Evolutionary conservation across 2,113 vertebrate species (phyloP).

Genomic region (Esox niger): DNA sequence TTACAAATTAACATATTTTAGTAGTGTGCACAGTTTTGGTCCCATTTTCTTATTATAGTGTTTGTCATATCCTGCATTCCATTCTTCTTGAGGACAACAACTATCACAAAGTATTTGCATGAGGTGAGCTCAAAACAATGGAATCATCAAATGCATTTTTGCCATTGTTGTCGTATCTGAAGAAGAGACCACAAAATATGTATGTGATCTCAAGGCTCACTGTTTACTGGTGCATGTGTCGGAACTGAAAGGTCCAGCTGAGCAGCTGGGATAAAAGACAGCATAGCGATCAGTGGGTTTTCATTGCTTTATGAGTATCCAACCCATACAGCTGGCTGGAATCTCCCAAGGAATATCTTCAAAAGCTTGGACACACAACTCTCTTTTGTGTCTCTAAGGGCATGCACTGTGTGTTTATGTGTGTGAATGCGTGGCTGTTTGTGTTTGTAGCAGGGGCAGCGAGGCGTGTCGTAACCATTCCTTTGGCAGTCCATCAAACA

Average conservation of each 20-base stretch:
- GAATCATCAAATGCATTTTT: background rate
- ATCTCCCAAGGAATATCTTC: background rate
- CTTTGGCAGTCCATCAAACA: background rate
- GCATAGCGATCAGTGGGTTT: background rate
- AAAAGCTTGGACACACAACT: background rate
- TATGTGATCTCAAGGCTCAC: background rate
- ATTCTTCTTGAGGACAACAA: background rate
- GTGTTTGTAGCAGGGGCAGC: background rate
- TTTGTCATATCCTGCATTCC: background rate
- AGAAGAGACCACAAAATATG: background rate
- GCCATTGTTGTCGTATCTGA: background rate
- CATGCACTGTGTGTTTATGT: background rate
- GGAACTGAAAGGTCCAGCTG: background rate
- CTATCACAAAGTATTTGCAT: background rate
- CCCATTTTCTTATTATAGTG: background rate
- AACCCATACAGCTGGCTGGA: background rate
- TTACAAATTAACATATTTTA: no score
- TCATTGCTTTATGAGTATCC: background rate
- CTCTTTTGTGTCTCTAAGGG: background rate
- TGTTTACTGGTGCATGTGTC: conserved; percentile 3
- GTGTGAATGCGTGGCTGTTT: background rate
- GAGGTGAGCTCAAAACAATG: background rate
- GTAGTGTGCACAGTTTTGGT: no score
- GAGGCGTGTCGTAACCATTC: background rate
- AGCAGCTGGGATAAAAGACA: background rate